phyloP scores from a whole-genome alignment of 2,888 invertebrate genomes.

The Diadromus collaris region DNA sequence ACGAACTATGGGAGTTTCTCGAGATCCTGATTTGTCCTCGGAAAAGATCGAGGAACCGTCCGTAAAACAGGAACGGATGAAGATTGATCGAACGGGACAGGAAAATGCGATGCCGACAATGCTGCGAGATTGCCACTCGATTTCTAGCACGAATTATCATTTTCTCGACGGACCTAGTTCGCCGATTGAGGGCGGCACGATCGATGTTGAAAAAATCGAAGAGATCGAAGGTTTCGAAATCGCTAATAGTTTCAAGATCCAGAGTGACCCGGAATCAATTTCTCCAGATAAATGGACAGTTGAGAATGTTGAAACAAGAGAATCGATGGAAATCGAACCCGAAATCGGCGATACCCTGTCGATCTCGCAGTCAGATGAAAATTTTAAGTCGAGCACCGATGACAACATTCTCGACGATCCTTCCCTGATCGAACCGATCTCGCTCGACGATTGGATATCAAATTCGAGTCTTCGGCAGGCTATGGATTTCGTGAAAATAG shows the following conservation, averaged over 20 bases:
- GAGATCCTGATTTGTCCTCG: not conserved
- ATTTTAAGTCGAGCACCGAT: conserved; percentile 51
- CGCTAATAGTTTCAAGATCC: not conserved
- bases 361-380: conserved; percentile 16
- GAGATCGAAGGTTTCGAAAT: not conserved
- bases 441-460: conserved; percentile 11
- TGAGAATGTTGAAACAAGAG: not conserved
- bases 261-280: not conserved
- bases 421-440: conserved; percentile 61
- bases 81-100: not conserved
- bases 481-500: not conserved
- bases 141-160: conserved; percentile 76
- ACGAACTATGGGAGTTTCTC: not conserved
- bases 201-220: conserved; percentile 26
- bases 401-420: conserved; percentile 63
- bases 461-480: not conserved
- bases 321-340: not conserved
- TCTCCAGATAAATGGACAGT: not conserved
- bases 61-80: not conserved
- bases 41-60: not conserved
- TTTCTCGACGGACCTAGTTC: conserved; percentile 72
- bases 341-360: not conserved
- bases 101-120: conserved; percentile 3
- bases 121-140: conserved; percentile 58
- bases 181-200: conserved; percentile 58